These are phyloP conservation scores for Oostethus manadensis DNA, from an alignment of 2,113 vertebrate genomes.

Conservation along the genomic window DNA sequence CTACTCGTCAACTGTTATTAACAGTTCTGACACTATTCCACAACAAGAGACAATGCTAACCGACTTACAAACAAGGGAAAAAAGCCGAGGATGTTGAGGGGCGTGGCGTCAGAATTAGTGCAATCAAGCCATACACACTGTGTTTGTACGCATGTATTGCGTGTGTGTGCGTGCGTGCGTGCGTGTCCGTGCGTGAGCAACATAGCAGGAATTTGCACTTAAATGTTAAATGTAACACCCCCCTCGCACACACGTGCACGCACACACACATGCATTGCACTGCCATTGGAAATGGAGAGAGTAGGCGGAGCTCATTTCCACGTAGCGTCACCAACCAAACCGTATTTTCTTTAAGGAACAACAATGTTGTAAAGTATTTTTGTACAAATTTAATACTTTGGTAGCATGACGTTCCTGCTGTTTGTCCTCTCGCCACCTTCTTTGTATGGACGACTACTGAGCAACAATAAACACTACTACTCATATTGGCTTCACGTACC, in stretches of 20 bases:
- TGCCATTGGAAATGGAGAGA: conserved; percentile 75
- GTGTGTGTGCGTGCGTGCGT: conserved; percentile 16
- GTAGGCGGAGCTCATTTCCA: conserved; percentile 69
- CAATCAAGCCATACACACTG: conserved; percentile 59
- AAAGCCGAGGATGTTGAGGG: conserved; percentile 18
- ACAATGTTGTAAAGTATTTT: conserved; percentile 99
- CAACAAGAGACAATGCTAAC: no score
- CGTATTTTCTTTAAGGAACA: conserved; percentile 98
- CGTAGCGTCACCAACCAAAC: conserved; percentile 78
- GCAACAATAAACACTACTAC: conserved; percentile 66
- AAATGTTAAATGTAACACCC: conserved; percentile 36
- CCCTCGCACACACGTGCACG: conserved; percentile 10
- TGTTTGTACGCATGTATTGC: conserved; percentile 31
- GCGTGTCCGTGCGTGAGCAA: conserved; percentile 34
- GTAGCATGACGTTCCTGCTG: conserved; percentile 99
- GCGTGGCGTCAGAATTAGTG: conserved; percentile 37
- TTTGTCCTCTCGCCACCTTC: conserved; percentile 86
- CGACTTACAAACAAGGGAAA: neutral
- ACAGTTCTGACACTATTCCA: no score
- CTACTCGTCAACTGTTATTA: no score
- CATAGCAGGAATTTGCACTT: conserved; percentile 61
- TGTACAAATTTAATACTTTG: conserved; percentile 99
- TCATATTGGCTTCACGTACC: neutral
- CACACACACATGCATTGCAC: conserved; percentile 72
- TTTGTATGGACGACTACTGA: conserved; percentile 87